Conservation (phyloP, 2,888 invertebrate species). For the Netelia inedita region DNA sequence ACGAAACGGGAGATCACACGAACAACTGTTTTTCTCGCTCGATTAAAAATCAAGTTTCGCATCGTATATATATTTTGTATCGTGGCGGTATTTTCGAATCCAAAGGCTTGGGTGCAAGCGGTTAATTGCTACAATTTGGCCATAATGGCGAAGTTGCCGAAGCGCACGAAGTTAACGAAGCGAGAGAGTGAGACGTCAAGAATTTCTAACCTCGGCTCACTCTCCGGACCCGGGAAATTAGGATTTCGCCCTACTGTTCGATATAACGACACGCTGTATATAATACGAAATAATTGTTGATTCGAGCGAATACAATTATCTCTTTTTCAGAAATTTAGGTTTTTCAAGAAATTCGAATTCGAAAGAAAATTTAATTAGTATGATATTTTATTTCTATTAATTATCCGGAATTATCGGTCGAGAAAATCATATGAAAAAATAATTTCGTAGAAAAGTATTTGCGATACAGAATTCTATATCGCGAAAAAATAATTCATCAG, state of each 20-base stretch:
- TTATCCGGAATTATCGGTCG: background rate
- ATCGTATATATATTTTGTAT: background rate
- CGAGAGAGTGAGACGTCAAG: conserved; percentile 3
- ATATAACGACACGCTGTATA: too few relatives aligned
- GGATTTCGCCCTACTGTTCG: background rate
- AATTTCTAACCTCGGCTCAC: background rate
- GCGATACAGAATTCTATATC: background rate
- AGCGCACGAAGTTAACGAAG: conserved; percentile 15
- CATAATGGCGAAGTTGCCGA: conserved; percentile 11
- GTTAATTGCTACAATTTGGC: conserved; percentile 18
- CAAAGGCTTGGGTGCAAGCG: conserved; percentile 14
- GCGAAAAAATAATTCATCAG: too few relatives aligned
- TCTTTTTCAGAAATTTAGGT: too few relatives aligned
- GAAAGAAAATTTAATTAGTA: too few relatives aligned
- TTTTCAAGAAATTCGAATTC: too few relatives aligned
- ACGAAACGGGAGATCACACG: background rate
- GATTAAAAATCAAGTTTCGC: conserved; percentile 2
- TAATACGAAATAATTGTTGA: too few relatives aligned
- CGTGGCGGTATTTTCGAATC: background rate
- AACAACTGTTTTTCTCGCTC: background rate
- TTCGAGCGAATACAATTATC: too few relatives aligned
- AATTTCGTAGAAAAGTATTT: background rate
- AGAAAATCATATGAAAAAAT: background rate
- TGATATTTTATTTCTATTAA: too few relatives aligned
- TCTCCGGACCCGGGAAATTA: background rate